Evolutionary conservation across 2,113 vertebrate genomes (phyloP).

Genomic region (Porphyrio hochstetteri): DNA sequence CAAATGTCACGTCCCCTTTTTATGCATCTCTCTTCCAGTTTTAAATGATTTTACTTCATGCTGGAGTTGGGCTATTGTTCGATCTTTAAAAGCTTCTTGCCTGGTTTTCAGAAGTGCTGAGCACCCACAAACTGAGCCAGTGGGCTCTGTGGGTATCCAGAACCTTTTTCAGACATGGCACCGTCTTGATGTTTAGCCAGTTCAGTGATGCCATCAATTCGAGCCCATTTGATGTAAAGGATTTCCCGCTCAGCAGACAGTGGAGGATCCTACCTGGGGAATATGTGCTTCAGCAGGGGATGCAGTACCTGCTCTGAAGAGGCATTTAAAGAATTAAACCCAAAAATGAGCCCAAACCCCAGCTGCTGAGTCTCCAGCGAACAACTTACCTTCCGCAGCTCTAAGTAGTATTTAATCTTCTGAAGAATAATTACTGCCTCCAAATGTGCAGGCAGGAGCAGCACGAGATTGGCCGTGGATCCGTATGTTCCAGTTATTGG

Average conservation of each 20-base stretch:
- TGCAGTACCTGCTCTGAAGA: neutral
- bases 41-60: conserved; percentile 35
- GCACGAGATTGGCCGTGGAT: neutral
- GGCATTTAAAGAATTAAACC: neutral
- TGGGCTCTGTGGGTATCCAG: neutral
- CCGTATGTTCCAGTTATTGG: neutral
- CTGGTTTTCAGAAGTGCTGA: conserved; percentile 31
- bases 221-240: neutral
- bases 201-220: neutral
- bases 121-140: neutral
- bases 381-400: neutral
- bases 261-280: neutral
- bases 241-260: neutral
- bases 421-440: neutral
- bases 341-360: neutral
- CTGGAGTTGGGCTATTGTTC: neutral
- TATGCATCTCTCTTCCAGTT: neutral
- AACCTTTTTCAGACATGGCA: neutral
- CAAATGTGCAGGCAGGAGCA: neutral
- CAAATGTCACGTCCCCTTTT: conserved; percentile 47
- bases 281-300: neutral
- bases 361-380: neutral
- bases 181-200: neutral
- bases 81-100: conserved; percentile 29
- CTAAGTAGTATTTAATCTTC: neutral